Conservation (phyloP, 2,113 vertebrate species). For the Boulengerochromis microlepis region DNA sequence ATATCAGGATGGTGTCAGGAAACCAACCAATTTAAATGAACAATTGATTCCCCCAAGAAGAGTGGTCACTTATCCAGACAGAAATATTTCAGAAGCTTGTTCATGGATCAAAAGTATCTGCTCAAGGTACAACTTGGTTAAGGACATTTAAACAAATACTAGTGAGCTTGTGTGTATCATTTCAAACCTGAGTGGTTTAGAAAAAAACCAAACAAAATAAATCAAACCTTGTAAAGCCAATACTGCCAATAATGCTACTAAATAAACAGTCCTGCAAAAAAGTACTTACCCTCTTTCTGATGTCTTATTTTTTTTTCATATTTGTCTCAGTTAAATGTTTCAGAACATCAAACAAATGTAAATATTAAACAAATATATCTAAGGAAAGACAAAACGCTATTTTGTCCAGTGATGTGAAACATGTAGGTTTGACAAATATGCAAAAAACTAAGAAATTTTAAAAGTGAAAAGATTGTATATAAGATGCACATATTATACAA, state of each 20-base stretch:
- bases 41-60: background rate
- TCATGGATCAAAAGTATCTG: background rate
- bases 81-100: accelerated
- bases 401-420: background rate
- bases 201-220: accelerated
- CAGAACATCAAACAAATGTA: background rate
- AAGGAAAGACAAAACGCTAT: accelerated
- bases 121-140: background rate
- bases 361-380: background rate
- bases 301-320: background rate
- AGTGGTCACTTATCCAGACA: background rate
- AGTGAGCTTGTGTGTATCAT: background rate
- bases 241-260: background rate
- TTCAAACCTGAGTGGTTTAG: background rate
- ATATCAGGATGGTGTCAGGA: background rate
- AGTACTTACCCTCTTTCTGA: background rate
- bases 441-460: background rate
- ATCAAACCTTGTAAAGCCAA: background rate
- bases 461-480: background rate
- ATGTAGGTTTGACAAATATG: background rate
- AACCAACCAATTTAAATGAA: background rate
- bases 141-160: background rate
- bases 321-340: background rate
- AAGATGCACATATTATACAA: background rate
- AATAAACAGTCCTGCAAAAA: background rate